Evolutionary conservation across 2,888 invertebrate species (phyloP).

Genomic region (Polydrusus pterygomalis): DNA sequence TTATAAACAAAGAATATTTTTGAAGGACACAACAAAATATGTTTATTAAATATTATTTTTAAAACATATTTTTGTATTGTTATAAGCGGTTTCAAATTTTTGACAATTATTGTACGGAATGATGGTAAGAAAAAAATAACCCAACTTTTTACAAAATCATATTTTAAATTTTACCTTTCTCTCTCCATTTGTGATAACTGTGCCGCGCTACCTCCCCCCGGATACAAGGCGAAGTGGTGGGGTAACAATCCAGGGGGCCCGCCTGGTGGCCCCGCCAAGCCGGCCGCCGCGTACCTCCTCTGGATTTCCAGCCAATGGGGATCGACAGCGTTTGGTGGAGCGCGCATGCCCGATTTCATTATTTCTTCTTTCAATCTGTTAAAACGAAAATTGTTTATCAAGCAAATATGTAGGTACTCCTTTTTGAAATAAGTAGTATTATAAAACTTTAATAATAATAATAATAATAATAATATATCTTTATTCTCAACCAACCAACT

Average conservation of each 20-base stretch:
- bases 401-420: not conserved
- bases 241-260: constrained; percentile 75
- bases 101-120: no score
- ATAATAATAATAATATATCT: no score
- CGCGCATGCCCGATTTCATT: constrained; percentile 78
- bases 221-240: constrained; percentile 83
- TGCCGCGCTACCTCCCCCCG: constrained; percentile 81
- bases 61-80: no score
- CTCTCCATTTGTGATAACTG: constrained; percentile 87
- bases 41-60: no score
- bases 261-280: constrained; percentile 54
- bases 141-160: no score
- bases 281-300: constrained; percentile 74
- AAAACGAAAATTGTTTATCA: not conserved
- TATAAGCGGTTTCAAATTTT: no score
- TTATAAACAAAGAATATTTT: no score
- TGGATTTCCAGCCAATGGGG: constrained; percentile 93
- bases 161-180: constrained; percentile 79
- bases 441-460: no score
- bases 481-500: no score
- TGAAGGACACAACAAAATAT: no score
- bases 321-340: constrained; percentile 75
- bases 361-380: constrained; percentile 87
- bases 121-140: no score
- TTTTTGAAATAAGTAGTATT: no score